Conservation (phyloP, 2,888 invertebrate species). For the Drosophila prolongata region DNA sequence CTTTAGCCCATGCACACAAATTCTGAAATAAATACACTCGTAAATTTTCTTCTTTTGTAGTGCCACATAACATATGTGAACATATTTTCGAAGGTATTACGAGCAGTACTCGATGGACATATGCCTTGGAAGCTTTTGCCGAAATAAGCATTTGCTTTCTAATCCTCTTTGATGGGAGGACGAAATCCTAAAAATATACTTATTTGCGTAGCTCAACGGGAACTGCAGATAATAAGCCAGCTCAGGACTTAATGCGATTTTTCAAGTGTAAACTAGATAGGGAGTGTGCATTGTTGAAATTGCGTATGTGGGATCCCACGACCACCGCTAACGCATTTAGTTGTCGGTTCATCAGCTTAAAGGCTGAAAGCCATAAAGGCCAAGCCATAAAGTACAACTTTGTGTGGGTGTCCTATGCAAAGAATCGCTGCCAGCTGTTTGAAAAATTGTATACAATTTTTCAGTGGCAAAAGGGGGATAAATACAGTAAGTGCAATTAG, state of each 20-base stretch:
- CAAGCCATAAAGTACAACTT: constrained; percentile 8
- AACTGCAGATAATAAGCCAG: constrained; percentile 15
- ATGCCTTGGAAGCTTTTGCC: not conserved
- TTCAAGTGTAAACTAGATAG: constrained; percentile 10
- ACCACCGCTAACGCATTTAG: constrained; percentile 15
- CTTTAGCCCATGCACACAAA: not conserved
- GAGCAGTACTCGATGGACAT: constrained; percentile 1
- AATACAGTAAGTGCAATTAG: constrained; percentile 30
- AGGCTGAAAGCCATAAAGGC: constrained; percentile 9
- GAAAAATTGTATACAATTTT: constrained; percentile 22
- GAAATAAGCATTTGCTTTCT: constrained; percentile 4
- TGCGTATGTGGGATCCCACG: constrained; percentile 1
- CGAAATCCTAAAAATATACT: constrained; percentile 3
- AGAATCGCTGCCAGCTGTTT: constrained; percentile 2
- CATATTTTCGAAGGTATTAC: constrained; percentile 16
- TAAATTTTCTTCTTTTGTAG: not conserved
- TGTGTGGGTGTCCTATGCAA: constrained; percentile 10
- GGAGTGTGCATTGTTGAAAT: constrained; percentile 8
- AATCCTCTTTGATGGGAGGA: constrained; percentile 4
- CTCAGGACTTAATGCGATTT: constrained; percentile 17
- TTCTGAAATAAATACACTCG: not conserved
- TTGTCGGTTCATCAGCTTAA: constrained; percentile 10
- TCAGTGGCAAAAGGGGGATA: constrained; percentile 1
- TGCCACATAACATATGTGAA: constrained; percentile 4
- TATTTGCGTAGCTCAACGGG: not conserved